Base-by-base conservation (phyloP, 2,797 vertebrate species). In the Peromyscus eremicus region DNA sequence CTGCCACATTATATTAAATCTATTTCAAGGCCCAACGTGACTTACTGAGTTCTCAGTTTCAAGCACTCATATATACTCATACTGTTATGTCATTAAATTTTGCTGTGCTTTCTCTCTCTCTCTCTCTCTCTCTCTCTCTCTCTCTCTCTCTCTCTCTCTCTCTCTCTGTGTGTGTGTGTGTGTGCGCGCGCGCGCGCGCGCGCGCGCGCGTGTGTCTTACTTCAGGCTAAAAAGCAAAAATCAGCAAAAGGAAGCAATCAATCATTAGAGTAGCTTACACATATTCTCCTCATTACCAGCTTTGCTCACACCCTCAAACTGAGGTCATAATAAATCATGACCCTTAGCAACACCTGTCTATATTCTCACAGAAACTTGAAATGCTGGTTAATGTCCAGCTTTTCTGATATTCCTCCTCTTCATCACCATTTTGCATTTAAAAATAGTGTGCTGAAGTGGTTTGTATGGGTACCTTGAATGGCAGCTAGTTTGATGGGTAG, bases 391-490 rank as follows among this genome's bases (percentile, higher is more conserved):
- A 90, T 6, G 57, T 77, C 66, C 82, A 80, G 13, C 6, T 17
- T 46, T 73, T 77, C 64, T 7, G 46, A 60, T 6, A 17, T 21
- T 49, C 43, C 40, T 62, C 73, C 37, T 75, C 32, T 68, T 92
- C 96, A 97, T 96, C 89, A 96, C 95, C 97, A 96, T 92, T 95
- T 97, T 96, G 79, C 29, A 16, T 16, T 81, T 19, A 55, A 91
- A 93, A 93, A 93, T 21, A 2, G 43, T 23, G 37, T 77, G 68
- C 79, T 62, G 79, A 97, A 71, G 97, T 37, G n/a, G 23, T 81
- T 85, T 85, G 11, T n/a, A 76, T 97, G 96, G 94, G 88, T 71
- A 92, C 87, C 46, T 92, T 97, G 81, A 97, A 75, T 6, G 34
- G 83, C 85, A 90, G 43, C 10, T 80, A 55, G 4, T 81, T 92